Percentiles rank a stretch among this genome's conserved stretches.
These are phyloP conservation scores for Drosophila mimetica DNA, from an alignment of 2,888 invertebrate species.

Conservation along the genomic window DNA sequence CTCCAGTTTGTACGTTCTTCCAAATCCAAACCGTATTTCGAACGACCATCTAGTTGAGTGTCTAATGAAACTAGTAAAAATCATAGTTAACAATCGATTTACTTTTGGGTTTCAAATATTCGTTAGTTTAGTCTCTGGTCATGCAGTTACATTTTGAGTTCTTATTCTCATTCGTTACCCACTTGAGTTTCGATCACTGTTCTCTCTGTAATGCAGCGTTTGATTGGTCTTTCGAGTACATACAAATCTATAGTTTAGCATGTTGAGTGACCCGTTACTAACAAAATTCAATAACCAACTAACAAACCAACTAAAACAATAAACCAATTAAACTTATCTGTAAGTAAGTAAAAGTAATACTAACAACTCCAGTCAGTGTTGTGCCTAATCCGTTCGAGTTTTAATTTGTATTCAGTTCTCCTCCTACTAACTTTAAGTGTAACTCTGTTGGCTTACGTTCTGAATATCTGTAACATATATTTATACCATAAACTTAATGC, in stretches of 20 bases:
- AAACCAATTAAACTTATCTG: conserved; percentile 46
- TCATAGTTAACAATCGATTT: conserved; percentile 44
- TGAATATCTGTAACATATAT: conserved; percentile 25
- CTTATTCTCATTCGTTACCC: conserved; percentile 23
- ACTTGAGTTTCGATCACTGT: conserved; percentile 40
- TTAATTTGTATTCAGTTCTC: conserved; percentile 23
- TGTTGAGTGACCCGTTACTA: conserved; percentile 63
- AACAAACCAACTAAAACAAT: conserved; percentile 45
- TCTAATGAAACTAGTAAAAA: conserved; percentile 47
- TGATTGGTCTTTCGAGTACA: conserved; percentile 61
- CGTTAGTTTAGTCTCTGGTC: conserved; percentile 75
- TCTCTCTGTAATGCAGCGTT: conserved; percentile 67
- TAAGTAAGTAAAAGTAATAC: conserved; percentile 53
- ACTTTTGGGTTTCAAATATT: conserved; percentile 22
- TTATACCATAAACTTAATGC: conserved; percentile 8
- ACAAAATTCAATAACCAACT: conserved; percentile 31
- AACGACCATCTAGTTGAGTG: conserved; percentile 66
- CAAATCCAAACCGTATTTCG: conserved; percentile 42
- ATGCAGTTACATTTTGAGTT: conserved; percentile 52
- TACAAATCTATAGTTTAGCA: conserved; percentile 68
- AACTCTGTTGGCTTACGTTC: conserved; percentile 36
- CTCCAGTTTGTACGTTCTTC: conserved; percentile 54
- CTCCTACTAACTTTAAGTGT: conserved; percentile 39
- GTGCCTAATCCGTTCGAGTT: conserved; percentile 37
- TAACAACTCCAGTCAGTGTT: conserved; percentile 56